Conservation (phyloP, 64 coral and sea anemone genomes). For the Stichodactyla mertensii region DNA sequence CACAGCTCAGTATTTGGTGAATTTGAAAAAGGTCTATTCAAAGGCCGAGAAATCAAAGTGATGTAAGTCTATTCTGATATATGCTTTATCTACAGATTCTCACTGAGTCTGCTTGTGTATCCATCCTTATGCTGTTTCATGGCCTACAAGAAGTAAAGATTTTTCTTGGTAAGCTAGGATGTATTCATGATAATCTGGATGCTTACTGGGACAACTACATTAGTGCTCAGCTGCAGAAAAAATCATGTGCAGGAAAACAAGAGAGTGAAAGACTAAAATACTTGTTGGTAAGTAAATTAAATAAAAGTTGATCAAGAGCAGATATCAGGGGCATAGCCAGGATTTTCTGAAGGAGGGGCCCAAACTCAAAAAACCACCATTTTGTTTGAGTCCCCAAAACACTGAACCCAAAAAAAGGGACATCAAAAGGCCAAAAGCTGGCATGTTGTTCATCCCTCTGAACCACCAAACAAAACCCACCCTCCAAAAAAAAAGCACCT, state of each 20-base stretch:
- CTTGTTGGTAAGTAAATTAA: neutral
- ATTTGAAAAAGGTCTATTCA: no score
- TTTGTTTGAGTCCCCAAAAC: no score
- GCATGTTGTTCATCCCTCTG: no score
- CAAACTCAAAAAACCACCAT: no score
- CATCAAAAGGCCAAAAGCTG: no score
- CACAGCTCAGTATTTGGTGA: no score
- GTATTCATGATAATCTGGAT: neutral
- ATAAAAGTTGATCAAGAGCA: neutral
- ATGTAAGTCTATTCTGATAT: neutral
- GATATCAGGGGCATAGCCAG: no score
- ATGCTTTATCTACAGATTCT: neutral
- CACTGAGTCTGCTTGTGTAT: slow-evolving; percentile 1
- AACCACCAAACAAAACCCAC: no score
- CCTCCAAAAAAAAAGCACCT: no score
- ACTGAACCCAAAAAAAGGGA: no score
- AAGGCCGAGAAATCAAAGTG: no score
- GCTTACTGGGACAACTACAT: neutral
- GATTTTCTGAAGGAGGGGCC: no score
- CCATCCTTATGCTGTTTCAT: slow-evolving; percentile 32
- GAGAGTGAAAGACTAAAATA: neutral
- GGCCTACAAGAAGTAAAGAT: slow-evolving; percentile 34
- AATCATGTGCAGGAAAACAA: neutral
- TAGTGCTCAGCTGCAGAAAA: neutral
- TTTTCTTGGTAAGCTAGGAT: slow-evolving; percentile 27